Conservation (phyloP, 2,888 invertebrate genomes). For the Aelia acuminata region DNA sequence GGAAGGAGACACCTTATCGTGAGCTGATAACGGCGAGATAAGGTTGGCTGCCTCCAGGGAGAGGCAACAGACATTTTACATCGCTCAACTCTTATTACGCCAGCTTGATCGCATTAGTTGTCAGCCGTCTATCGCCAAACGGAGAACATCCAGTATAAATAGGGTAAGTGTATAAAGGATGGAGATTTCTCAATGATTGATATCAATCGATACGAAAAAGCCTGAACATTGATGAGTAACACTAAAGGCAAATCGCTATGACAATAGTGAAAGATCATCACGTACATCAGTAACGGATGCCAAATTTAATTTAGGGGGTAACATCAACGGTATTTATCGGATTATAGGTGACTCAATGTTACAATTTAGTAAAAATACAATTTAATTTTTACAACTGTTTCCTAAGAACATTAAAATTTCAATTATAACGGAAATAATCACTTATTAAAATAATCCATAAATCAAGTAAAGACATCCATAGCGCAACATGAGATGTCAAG, state of each 20-base stretch:
- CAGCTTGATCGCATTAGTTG: constrained; percentile 29
- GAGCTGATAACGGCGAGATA: constrained; percentile 19
- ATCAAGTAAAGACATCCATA: too few species aligned
- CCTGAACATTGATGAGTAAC: background rate
- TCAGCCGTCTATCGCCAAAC: background rate
- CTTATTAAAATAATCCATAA: too few species aligned
- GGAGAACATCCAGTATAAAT: background rate
- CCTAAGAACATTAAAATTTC: too few species aligned
- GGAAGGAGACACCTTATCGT: constrained; percentile 41
- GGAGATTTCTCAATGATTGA: background rate
- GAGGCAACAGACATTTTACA: constrained; percentile 48
- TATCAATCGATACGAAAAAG: background rate
- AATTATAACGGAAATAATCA: too few species aligned
- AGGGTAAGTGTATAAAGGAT: background rate
- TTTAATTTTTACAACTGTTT: too few species aligned
- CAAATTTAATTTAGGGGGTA: too few species aligned
- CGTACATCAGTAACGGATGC: too few species aligned
- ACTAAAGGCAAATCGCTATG: background rate
- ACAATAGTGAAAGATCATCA: background rate
- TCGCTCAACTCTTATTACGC: constrained; percentile 26
- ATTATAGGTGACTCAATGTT: too few species aligned
- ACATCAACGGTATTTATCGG: too few species aligned
- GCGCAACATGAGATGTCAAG: too few species aligned
- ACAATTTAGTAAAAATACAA: too few species aligned
- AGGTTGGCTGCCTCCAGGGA: background rate